Base-by-base conservation (phyloP, 2,888 invertebrate genomes). In the Yponomeuta malinellus region DNA sequence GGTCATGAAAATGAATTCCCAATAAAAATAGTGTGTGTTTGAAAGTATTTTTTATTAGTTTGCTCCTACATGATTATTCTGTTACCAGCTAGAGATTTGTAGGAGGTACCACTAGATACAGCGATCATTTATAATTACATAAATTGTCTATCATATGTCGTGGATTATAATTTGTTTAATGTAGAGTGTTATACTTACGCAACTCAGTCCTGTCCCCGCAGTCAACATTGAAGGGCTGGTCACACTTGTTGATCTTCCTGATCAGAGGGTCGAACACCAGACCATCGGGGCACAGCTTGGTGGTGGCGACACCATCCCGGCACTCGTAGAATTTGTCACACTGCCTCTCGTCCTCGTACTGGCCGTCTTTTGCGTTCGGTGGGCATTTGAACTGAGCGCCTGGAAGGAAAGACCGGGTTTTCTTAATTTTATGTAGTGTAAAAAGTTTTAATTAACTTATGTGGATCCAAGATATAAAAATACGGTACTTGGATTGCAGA, bases 191-290 rank as follows among this genome's bases (percentile, higher is more conserved):
- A 67, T n/a, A 95, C 97, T 96, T 94, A 98, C 97, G 98, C 74
- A 97, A 93, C 88, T 97, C 96, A 70, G 95, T 94, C 83, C 97
- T 95, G 83, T 97, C 97, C 70, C 96, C 97, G 80, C 98, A 98
- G 84, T 97, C 97, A 31, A 97, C 97, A 81, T 97, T 97, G 94
- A 97, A 97, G 81, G 97, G 96, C 83, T 97, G 97, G 89, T 98
- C 98, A 83, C 98, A 98, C 84, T 97, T 97, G 93, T 97, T 97
- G 83, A 96, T 93, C 90, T 97, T 97, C 79, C 97, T 95, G 84
- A 96, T 97, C 76, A 94, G 88, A 0, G 95, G 96, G 92, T 98
- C 97, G 86, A 97, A 98, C 70, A 98, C 97, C 63, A 98, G 93
- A 73, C 98, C 98, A 83, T 98, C 98, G 6, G 97, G 96, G 80